A percentile compares a stretch with the other conserved stretches of the same genome.
Conservation (phyloP, 2,113 vertebrate genomes). For the Eclectus roratus region DNA sequence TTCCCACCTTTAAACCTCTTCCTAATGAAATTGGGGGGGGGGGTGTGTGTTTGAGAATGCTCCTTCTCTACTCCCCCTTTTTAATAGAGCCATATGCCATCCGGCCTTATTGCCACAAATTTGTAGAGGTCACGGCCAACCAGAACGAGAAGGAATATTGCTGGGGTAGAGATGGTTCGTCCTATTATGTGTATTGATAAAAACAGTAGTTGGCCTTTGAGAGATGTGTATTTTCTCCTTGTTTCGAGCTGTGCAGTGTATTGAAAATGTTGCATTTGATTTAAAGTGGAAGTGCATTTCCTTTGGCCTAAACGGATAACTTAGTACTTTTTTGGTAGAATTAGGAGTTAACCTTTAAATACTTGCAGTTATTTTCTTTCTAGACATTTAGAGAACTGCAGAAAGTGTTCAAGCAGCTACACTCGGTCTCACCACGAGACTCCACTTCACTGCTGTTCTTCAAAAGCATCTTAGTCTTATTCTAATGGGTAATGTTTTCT, state of each 20-base stretch:
- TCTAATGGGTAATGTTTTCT: not conserved
- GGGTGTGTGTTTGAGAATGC: too few relatives aligned
- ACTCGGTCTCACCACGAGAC: not conserved
- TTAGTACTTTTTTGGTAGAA: not conserved
- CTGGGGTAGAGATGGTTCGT: not conserved
- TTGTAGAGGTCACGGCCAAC: constrained; percentile 9
- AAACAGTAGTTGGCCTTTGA: not conserved
- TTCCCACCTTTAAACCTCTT: rapidly evolving
- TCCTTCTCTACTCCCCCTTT: not conserved
- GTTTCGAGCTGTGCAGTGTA: not conserved
- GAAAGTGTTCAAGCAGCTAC: not conserved
- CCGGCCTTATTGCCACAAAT: not conserved
- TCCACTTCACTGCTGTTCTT: not conserved
- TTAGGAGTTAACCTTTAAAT: not conserved
- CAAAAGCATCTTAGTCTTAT: not conserved
- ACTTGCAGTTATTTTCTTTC: not conserved
- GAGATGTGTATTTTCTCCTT: not conserved
- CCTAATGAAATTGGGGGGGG: not conserved
- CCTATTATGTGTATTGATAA: not conserved
- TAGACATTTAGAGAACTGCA: not conserved
- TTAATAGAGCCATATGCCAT: not conserved
- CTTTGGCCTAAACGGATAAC: constrained; percentile 16
- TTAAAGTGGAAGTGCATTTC: not conserved
- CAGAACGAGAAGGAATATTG: not conserved
- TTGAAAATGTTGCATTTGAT: not conserved